phyloP scores from a whole-genome alignment of 2,797 vertebrate species.

The Acomys russatus region DNA sequence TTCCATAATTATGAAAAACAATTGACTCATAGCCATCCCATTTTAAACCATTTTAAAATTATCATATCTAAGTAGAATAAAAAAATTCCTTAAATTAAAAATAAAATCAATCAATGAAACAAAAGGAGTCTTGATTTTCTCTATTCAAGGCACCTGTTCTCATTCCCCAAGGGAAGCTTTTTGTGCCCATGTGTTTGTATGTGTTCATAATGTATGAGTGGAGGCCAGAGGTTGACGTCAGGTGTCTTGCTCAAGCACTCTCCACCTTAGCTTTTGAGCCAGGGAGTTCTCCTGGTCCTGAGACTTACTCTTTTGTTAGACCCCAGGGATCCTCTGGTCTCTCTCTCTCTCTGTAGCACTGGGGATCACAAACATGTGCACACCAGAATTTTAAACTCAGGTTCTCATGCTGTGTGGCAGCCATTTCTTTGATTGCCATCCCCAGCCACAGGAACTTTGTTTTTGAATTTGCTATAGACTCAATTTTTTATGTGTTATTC shows the following conservation, averaged over 20 bases:
- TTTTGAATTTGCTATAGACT: slow-evolving; percentile 11
- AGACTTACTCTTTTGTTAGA: neutral
- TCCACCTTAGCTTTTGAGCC: neutral
- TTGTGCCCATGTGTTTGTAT: neutral
- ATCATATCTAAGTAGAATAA: slow-evolving; percentile 6
- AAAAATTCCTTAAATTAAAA: slow-evolving; percentile 18
- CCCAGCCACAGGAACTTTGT: neutral
- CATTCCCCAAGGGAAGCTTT: neutral
- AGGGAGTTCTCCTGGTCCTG: neutral
- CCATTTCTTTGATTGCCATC: neutral
- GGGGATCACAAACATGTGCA: neutral
- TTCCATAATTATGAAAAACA: slow-evolving; percentile 49
- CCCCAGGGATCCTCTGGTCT: neutral
- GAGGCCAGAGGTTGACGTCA: neutral
- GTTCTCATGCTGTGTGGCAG: neutral
- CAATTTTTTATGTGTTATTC: neutral
- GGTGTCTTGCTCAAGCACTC: neutral
- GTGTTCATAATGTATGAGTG: neutral
- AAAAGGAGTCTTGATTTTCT: neutral
- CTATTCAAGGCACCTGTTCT: neutral
- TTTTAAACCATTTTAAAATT: slow-evolving; percentile 57
- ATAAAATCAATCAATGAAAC: neutral
- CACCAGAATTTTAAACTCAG: neutral
- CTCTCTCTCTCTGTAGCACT: neutral
- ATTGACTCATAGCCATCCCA: slow-evolving; percentile 19